These are phyloP conservation scores for Lagodon rhomboides DNA, from an alignment of 2,797 vertebrate genomes.

Conservation along the genomic window DNA sequence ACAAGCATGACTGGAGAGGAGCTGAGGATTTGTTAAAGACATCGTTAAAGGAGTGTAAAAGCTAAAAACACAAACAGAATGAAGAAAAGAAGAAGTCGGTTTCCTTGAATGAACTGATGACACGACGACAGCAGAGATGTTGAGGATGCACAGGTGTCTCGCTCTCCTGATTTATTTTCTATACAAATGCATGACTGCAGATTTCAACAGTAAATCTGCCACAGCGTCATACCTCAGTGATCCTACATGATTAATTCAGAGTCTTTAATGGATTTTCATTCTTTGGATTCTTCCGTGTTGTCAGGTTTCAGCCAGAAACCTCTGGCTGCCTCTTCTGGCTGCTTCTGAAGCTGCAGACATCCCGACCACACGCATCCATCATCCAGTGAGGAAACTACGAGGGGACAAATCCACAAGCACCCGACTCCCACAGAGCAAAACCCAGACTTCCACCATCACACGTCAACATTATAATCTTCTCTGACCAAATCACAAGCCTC, in stretches of 20 bases:
- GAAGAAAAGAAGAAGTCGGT: too few relatives aligned
- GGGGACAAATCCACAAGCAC: conserved; percentile 13
- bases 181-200: neutral
- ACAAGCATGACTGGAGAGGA: too few relatives aligned
- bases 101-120: too few relatives aligned
- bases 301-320: conserved; percentile 13
- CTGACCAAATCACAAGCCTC: neutral
- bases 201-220: too few relatives aligned
- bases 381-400: neutral
- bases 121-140: too few relatives aligned
- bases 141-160: too few relatives aligned
- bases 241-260: neutral
- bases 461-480: conserved; percentile 13
- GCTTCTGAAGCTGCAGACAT: neutral
- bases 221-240: neutral
- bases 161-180: neutral
- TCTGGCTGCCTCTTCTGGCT: neutral
- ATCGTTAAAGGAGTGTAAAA: too few relatives aligned
- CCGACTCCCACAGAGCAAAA: neutral
- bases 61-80: too few relatives aligned
- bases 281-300: neutral
- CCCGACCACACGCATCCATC: conserved; percentile 10
- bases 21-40: too few relatives aligned
- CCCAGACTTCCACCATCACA: neutral
- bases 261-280: conserved; percentile 4